A percentile compares a stretch with the other conserved stretches of the same genome.
These are phyloP conservation scores for Chloroclysta siterata DNA, from an alignment of 2,888 invertebrate genomes.

Conservation along the genomic window DNA sequence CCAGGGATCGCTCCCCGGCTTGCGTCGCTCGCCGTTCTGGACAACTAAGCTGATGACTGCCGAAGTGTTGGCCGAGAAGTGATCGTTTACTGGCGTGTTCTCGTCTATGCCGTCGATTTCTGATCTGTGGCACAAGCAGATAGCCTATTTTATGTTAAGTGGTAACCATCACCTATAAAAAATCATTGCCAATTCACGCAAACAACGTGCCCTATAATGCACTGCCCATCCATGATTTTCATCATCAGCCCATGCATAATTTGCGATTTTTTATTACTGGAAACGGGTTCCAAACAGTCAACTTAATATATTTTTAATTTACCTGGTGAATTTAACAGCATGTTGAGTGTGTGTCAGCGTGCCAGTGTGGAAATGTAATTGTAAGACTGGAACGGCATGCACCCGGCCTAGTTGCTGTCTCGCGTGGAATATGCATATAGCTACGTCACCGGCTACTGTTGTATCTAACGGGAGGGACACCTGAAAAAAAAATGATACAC, in stretches of 20 bases:
- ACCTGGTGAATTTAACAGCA: conserved; percentile 87
- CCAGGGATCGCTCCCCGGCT: conserved; percentile 91
- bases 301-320: not conserved
- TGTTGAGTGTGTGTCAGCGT: conserved; percentile 90
- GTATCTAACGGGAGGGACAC: conserved; percentile 88
- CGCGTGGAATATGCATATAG: conserved; percentile 92
- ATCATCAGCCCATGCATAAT: too few species aligned
- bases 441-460: conserved; percentile 94
- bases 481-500: conserved; percentile 51
- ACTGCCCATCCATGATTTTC: too few species aligned
- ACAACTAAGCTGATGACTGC: conserved; percentile 89
- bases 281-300: too few species aligned
- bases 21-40: conserved; percentile 87
- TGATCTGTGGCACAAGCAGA: conserved; percentile 66
- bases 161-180: too few species aligned
- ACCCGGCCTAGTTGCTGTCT: conserved; percentile 93
- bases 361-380: conserved; percentile 95
- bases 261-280: too few species aligned
- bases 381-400: conserved; percentile 93
- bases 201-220: too few species aligned
- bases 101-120: conserved; percentile 94
- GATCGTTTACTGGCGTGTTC: conserved; percentile 84
- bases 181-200: too few species aligned
- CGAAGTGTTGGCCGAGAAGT: conserved; percentile 89
- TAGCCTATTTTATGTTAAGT: too few species aligned